Evolutionary conservation across 2,888 invertebrate genomes (phyloP).

Genomic region (Vannuccia rotundouncinata): DNA sequence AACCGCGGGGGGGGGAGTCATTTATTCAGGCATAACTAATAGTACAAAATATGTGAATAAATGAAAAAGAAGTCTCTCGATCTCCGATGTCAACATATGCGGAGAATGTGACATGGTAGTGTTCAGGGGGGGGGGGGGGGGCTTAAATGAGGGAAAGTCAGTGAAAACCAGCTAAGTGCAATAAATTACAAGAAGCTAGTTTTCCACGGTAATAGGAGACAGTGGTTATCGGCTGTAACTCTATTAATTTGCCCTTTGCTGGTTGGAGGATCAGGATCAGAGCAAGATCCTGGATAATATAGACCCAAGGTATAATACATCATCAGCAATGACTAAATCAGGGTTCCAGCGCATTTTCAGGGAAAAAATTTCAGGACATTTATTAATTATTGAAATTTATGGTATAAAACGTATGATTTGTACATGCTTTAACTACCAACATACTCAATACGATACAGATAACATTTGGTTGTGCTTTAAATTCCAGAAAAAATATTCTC

Average conservation of each 20-base stretch:
- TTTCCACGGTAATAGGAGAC: too few relatives aligned
- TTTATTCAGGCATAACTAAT: neutral
- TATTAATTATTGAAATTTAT: slow-evolving; percentile 7
- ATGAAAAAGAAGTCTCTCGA: neutral
- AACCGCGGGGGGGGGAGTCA: neutral
- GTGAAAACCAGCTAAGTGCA: too few relatives aligned
- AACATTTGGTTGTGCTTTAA: neutral
- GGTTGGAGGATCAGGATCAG: too few relatives aligned
- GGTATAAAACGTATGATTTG: slow-evolving; percentile 13
- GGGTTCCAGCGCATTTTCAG: slow-evolving; percentile 3
- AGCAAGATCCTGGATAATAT: too few relatives aligned
- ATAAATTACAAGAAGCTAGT: too few relatives aligned
- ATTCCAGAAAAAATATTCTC: neutral
- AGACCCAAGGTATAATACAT: too few relatives aligned
- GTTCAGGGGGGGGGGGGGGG: too few relatives aligned
- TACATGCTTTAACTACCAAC: neutral
- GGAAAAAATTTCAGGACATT: slow-evolving; percentile 12
- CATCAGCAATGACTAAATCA: too few relatives aligned
- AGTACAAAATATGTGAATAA: neutral
- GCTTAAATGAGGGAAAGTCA: too few relatives aligned
- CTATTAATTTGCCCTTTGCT: too few relatives aligned
- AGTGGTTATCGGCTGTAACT: too few relatives aligned
- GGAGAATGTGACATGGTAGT: too few relatives aligned
- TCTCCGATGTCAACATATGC: neutral
- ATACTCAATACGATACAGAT: neutral